Evolutionary conservation across 2,113 vertebrate genomes (phyloP).

Genomic region (Tor tambroides): DNA sequence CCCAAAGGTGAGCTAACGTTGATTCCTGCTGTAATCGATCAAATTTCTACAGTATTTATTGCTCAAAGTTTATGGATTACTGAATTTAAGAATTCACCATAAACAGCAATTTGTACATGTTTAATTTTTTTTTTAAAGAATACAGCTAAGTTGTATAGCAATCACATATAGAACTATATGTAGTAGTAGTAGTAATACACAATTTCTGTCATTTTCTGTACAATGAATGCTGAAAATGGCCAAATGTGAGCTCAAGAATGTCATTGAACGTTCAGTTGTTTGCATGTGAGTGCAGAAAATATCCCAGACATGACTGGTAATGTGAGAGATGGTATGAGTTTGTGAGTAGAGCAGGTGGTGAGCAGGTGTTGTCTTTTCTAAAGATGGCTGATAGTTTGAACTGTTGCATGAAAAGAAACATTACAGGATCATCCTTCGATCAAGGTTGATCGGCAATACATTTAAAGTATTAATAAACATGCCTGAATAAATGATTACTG

Average conservation of each 20-base stretch:
- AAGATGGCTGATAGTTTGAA: background rate
- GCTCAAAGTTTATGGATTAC: background rate
- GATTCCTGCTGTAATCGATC: background rate
- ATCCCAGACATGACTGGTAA: constrained; percentile 64
- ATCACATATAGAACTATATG: background rate
- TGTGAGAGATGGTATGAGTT: constrained; percentile 60
- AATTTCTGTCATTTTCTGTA: background rate
- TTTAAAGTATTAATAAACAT: background rate
- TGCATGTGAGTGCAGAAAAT: constrained; percentile 9
- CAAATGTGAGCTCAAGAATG: background rate
- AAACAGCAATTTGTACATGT: background rate
- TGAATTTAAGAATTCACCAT: background rate
- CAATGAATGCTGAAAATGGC: background rate
- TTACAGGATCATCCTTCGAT: background rate
- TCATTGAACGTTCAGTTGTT: background rate
- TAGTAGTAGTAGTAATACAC: no score
- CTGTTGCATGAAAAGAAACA: background rate
- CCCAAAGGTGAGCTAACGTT: constrained; percentile 32
- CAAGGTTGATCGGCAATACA: background rate
- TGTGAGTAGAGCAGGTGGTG: constrained; percentile 59
- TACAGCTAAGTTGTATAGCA: background rate
- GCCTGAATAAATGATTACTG: background rate
- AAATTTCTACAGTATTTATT: background rate
- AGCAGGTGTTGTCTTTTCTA: constrained; percentile 64
- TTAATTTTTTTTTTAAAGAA: no score